These are phyloP conservation scores for Coecobrya sp. DNA, from an alignment of 2,888 invertebrate genomes.

Conservation along the genomic window DNA sequence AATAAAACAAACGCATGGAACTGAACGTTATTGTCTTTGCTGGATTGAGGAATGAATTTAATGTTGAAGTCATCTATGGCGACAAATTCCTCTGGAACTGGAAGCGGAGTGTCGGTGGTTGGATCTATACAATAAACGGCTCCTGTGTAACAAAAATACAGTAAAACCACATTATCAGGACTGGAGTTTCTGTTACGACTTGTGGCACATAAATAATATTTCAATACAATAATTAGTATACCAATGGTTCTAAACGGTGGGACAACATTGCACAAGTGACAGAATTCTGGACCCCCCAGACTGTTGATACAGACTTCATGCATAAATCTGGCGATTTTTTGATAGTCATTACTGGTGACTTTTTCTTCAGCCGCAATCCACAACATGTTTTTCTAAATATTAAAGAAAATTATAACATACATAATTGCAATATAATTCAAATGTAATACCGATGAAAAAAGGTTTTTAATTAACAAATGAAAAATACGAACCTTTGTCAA, in stretches of 20 bases:
- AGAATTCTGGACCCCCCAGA: slow-evolving; percentile 71
- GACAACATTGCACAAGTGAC: slow-evolving; percentile 75
- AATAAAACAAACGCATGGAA: slow-evolving; percentile 74
- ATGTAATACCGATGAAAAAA: too few relatives aligned
- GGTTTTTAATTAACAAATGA: not conserved
- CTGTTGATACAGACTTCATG: slow-evolving; percentile 48
- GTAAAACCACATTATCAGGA: too few relatives aligned
- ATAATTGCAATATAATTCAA: too few relatives aligned
- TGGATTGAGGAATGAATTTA: slow-evolving; percentile 70
- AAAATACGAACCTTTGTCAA: slow-evolving; percentile 78
- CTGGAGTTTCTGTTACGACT: too few relatives aligned
- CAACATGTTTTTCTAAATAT: slow-evolving; percentile 73
- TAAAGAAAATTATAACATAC: too few relatives aligned
- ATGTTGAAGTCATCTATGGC: slow-evolving; percentile 72
- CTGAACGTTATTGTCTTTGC: slow-evolving; percentile 44
- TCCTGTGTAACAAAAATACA: slow-evolving; percentile 35
- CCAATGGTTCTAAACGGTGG: slow-evolving; percentile 77
- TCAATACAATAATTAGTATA: slow-evolving; percentile 26
- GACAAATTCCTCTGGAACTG: slow-evolving; percentile 68
- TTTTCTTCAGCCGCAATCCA: slow-evolving; percentile 76
- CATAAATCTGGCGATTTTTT: slow-evolving; percentile 72
- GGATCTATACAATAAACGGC: slow-evolving; percentile 68
- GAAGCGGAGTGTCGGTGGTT: not conserved
- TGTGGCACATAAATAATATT: too few relatives aligned
- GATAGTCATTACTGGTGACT: slow-evolving; percentile 54